Base-by-base conservation (phyloP, 2,888 invertebrate species). In the Conistra vaccinii region DNA sequence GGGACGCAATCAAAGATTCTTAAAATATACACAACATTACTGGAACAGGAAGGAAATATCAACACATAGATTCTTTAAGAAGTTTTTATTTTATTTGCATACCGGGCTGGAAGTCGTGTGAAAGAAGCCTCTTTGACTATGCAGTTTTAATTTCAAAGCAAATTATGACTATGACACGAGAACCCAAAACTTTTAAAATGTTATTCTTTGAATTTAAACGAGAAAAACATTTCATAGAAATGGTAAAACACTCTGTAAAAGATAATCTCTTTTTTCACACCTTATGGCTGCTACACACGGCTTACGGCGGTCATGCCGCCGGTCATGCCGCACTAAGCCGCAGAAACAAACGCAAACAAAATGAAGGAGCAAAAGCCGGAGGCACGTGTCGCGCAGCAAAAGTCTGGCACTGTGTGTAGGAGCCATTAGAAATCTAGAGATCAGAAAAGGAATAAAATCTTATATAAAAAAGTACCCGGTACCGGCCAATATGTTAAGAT, bases 1-100 rank as follows among this genome's bases (percentile, higher is more conserved):
- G 67, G 42, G 75, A 83, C 75, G 69, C 76, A 80, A 86, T 87
- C 83, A 88, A 83, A 79, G 78, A 61, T 57, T 35, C 65, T 71
- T 60, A 60, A 80, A 87, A 88, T 84, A 85, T 42, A 68, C 32
- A 53, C 32, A 12, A 72, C 71, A 66, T 80, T 69, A 62, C 61
- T 58, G 74, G 71, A 78, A 73, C 60, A 72, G 73, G 75, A 78
- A 80, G 76, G 62, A 76, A 68, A 75, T 51, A 66, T 74, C 62
- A 68, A 78, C 75, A 69, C 55, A 51, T 23, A 60, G 35, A 58
- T n/a, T n/a, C n/a, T n/a, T n/a, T n/a, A 55, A 78, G 23, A 48
- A 48, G 48, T 20, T 48, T 45, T 48, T 48, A 23, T 23, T 51
- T 51, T 51, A 23, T n/a, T 66, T 55, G 3, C 6, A 7, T 26